phyloP scores from a whole-genome alignment of 2,797 vertebrate species.

The Leptodactylus fallax region DNA sequence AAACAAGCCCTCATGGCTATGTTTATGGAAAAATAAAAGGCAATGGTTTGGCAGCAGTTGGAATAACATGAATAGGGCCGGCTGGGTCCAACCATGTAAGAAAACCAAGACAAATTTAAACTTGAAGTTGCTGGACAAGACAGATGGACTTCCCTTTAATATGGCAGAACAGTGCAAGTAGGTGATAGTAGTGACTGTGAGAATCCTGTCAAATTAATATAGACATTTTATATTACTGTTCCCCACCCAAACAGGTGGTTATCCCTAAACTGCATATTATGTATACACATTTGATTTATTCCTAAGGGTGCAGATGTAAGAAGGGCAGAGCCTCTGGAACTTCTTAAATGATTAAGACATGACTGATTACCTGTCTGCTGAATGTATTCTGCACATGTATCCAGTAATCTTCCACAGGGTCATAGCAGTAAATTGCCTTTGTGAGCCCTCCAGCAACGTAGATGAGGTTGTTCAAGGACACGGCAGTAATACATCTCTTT shows the following conservation, averaged over 20 bases:
- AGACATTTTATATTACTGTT: too few relatives aligned
- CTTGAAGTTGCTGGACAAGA: too few relatives aligned
- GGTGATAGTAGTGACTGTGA: too few relatives aligned
- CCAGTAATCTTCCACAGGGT: constrained; percentile 95
- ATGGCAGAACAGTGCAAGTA: too few relatives aligned
- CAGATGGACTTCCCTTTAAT: too few relatives aligned
- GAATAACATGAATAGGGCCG: too few relatives aligned
- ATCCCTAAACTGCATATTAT: background rate
- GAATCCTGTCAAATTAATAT: too few relatives aligned
- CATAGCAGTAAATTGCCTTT: constrained; percentile 95
- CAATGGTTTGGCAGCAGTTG: too few relatives aligned
- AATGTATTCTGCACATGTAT: constrained; percentile 95
- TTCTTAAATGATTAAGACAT: background rate
- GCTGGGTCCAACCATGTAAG: too few relatives aligned
- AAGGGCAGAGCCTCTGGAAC: background rate
- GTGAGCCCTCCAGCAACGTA: constrained; percentile 96
- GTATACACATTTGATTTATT: background rate
- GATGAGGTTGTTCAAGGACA: constrained; percentile 93
- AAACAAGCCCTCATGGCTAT: too few relatives aligned
- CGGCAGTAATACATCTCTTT: constrained; percentile 95
- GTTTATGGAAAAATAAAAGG: too few relatives aligned
- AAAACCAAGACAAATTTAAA: too few relatives aligned
- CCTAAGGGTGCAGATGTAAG: background rate
- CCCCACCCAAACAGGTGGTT: background rate
- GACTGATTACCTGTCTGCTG: constrained; percentile 87